Percentiles rank a stretch among this genome's conserved stretches.
Evolutionary conservation across 2,888 invertebrate species (phyloP).

Genomic region (Axea sp.): DNA sequence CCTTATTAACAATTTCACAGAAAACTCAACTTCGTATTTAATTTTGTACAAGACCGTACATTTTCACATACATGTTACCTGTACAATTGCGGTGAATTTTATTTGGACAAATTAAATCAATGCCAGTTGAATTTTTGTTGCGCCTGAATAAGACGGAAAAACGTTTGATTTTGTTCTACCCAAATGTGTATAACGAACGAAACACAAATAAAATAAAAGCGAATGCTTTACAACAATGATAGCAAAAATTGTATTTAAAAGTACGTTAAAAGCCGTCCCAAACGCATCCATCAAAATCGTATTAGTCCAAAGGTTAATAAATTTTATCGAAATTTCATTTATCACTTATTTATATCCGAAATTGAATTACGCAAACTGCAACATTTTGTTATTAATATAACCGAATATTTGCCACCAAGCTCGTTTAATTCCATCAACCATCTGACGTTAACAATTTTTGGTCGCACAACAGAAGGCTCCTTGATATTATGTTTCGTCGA

Average conservation of each 20-base stretch:
- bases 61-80: too few species aligned
- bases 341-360: conserved; percentile 6
- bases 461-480: background rate
- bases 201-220: too few species aligned
- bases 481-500: conserved; percentile 24
- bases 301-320: conserved; percentile 11
- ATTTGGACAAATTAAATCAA: too few species aligned
- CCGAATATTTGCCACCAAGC: conserved; percentile 14
- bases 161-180: too few species aligned
- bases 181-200: too few species aligned
- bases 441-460: conserved; percentile 35
- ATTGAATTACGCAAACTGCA: conserved; percentile 10
- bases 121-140: too few species aligned
- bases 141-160: too few species aligned
- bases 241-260: conserved; percentile 1
- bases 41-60: too few species aligned
- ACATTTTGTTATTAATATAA: conserved; percentile 23
- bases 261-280: background rate
- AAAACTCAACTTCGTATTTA: too few species aligned
- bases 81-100: too few species aligned
- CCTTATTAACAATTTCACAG: too few species aligned
- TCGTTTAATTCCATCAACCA: conserved; percentile 28
- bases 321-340: conserved; percentile 6
- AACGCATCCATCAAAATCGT: background rate
- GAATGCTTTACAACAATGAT: too few species aligned